These are phyloP conservation scores for Gavialis gangeticus DNA, from an alignment of 2,113 vertebrate species.

Conservation along the genomic window DNA sequence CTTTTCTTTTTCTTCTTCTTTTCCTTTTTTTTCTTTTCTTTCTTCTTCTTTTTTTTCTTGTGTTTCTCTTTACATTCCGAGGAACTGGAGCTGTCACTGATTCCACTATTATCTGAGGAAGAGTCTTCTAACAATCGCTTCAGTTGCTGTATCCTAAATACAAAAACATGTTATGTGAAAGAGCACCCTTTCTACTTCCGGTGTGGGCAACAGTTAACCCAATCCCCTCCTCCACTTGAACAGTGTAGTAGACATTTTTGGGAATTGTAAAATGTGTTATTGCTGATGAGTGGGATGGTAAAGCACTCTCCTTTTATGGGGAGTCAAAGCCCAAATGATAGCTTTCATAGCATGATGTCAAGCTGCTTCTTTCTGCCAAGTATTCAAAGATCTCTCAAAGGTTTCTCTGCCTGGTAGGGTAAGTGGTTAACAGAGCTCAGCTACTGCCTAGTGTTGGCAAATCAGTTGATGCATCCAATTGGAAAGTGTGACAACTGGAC, in stretches of 20 bases:
- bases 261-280: background rate
- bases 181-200: background rate
- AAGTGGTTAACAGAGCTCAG: background rate
- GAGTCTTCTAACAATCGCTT: slow-evolving; percentile 93
- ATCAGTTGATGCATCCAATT: background rate
- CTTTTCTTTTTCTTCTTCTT: slow-evolving; percentile 77
- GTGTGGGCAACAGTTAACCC: background rate
- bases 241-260: background rate
- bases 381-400: background rate
- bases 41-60: slow-evolving; percentile 86
- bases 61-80: slow-evolving; percentile 72
- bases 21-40: slow-evolving; percentile 80
- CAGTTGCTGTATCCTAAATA: slow-evolving; percentile 91
- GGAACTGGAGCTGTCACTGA: slow-evolving; percentile 80
- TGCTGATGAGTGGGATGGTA: background rate
- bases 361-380: background rate
- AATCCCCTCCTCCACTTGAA: background rate
- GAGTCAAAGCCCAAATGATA: background rate
- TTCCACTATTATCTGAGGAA: slow-evolving; percentile 86
- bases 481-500: background rate
- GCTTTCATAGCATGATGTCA: background rate
- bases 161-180: background rate
- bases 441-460: background rate
- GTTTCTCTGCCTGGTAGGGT: background rate
- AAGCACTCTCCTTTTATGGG: background rate